phyloP scores from a whole-genome alignment of 1,140 invertebrate genomes.

The Pomacea maculata region DNA sequence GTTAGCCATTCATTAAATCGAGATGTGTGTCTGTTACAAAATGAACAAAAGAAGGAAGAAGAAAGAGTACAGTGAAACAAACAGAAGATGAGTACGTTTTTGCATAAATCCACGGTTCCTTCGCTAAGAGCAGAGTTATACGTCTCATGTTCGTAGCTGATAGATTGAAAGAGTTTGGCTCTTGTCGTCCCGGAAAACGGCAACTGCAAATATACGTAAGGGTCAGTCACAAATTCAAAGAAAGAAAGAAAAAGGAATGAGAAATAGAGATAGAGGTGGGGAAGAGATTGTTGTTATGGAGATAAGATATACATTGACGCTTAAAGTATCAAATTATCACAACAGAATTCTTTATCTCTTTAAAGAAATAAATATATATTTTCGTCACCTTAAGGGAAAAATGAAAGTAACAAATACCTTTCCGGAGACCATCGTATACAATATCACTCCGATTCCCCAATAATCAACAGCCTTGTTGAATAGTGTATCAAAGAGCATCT shows the following conservation, averaged over 20 bases:
- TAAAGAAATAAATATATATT: too few species aligned
- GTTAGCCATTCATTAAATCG: too few species aligned
- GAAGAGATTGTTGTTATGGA: too few species aligned
- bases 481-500: not conserved
- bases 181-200: not conserved
- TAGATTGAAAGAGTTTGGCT: conserved; percentile 1
- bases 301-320: too few species aligned
- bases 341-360: too few species aligned
- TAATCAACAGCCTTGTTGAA: conserved; percentile 12
- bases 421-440: not conserved
- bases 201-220: not conserved
- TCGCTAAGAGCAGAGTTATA: not conserved
- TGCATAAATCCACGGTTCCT: not conserved
- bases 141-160: not conserved
- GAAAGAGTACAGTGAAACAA: not conserved
- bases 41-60: too few species aligned
- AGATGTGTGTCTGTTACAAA: too few species aligned
- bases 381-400: too few species aligned
- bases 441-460: conserved; percentile 5
- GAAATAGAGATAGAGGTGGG: too few species aligned
- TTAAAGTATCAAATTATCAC: too few species aligned
- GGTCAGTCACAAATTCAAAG: too few species aligned
- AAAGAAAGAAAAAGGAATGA: too few species aligned
- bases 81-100: not conserved
- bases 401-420: not conserved